Conservation (phyloP, 2,888 invertebrate genomes). For the Drosophila setosimentum region DNA sequence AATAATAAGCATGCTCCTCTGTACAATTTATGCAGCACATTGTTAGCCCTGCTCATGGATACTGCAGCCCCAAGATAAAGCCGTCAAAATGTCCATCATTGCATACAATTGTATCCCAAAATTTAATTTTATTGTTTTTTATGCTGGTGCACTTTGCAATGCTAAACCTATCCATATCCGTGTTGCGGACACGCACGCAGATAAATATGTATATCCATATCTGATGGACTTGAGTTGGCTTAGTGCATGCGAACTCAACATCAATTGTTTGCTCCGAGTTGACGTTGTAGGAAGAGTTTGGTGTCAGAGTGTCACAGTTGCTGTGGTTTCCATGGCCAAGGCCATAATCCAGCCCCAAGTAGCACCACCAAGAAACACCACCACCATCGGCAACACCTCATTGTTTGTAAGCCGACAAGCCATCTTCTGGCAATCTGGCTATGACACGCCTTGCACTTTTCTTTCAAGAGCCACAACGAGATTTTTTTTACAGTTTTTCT, state of each 20-base stretch:
- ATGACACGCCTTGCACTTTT: conserved; percentile 65
- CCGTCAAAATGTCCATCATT: conserved; percentile 64
- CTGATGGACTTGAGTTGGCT: conserved; percentile 26
- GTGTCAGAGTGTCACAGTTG: conserved; percentile 9
- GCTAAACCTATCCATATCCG: conserved; percentile 54
- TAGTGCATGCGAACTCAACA: conserved; percentile 57
- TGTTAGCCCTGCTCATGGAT: conserved; percentile 32
- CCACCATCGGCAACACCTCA: conserved; percentile 6
- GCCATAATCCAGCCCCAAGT: conserved; percentile 46
- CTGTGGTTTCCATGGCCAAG: conserved; percentile 64
- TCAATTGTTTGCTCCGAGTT: conserved; percentile 48
- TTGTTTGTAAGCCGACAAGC: conserved; percentile 27
- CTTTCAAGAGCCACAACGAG: conserved; percentile 40
- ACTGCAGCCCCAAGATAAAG: conserved; percentile 21
- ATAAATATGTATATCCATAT: conserved; percentile 40
- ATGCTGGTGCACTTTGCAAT: conserved; percentile 47
- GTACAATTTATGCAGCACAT: conserved; percentile 40
- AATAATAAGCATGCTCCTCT: conserved; percentile 37
- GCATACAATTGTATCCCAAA: conserved; percentile 27
- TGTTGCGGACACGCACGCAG: conserved; percentile 16
- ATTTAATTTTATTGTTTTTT: conserved; percentile 25
- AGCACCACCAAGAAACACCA: not conserved
- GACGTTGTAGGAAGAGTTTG: not conserved
- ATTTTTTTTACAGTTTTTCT: conserved; percentile 64
- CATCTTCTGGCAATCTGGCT: conserved; percentile 20